Base-by-base conservation (phyloP, 2,113 vertebrate species). In the Lepus timidus region DNA sequence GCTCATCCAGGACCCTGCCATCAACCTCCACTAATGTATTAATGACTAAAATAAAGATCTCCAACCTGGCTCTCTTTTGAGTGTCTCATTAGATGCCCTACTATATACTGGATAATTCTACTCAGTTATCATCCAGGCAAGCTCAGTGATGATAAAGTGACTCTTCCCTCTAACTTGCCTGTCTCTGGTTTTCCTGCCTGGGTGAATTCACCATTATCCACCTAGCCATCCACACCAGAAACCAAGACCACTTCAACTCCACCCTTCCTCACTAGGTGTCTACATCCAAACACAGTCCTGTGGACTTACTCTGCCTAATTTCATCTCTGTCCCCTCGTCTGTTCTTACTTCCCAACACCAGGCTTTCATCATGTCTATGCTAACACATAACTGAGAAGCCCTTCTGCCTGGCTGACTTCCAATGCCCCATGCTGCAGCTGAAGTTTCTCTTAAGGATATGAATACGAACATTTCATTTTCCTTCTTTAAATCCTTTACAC, bases 401-500 rank as follows among this genome's bases (percentile, higher is more conserved):
- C 64, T 65, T 33, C 89, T 31, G 16, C 4, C 0, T 0, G 23
- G 23, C 8, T 44, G 58, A 36, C 78, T 85, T 55, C 51, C 44
- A 4, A 36, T 62, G 62, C 17, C 31, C 68, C 51, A 74, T 0
- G 0, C 1, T 29, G 39, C 80, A 64, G 29, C 12, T 6, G 7
- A 74, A 90, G 4, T 29, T 25, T 25, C 44, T 82, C 76, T 76
- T 13, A 49, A 76, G n/a, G 65, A 31, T 7, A 3, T 25, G n/a
- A 67, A 80, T 25, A 9, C 1, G 16, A 52, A 29, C 49, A 17
- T 44, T 75, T 75, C 27, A 31, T 52, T 31, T 65, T 87, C 31
- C 52, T 84, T 74, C 44, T 85, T 68, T 51, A 86, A 68, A 58
- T 52, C 61, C 17, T 73, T 76, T 55, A 64, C 49, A 36, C 84